A percentile compares a stretch with the other conserved stretches of the same genome.
Evolutionary conservation across 2,113 vertebrate species (phyloP).

Genomic region (Salvelinus namaycush): DNA sequence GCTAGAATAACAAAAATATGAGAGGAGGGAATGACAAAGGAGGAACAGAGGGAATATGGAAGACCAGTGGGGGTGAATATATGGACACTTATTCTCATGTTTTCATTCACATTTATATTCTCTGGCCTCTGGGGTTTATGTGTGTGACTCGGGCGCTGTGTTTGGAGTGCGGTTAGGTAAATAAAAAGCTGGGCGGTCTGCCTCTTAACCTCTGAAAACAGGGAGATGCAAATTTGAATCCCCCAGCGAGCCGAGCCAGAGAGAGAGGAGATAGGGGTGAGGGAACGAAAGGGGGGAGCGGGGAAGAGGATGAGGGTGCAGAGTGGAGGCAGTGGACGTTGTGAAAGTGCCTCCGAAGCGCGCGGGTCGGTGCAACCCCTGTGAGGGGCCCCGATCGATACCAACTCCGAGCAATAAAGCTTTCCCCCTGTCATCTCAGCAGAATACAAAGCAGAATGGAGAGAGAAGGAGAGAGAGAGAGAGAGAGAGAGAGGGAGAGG

Average conservation of each 20-base stretch:
- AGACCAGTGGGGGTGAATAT: neutral
- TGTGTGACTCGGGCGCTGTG: conserved; percentile 14
- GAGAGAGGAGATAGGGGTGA: conserved; percentile 16
- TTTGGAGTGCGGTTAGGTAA: conserved; percentile 36
- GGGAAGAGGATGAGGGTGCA: conserved; percentile 5
- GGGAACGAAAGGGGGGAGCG: neutral
- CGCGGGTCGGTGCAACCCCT: conserved; percentile 70
- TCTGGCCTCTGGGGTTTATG: conserved; percentile 3
- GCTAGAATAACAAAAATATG: neutral
- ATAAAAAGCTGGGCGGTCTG: conserved; percentile 36
- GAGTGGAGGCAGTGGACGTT: conserved; percentile 45
- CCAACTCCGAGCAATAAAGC: conserved; percentile 84
- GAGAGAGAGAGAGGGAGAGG: conserved; percentile 36
- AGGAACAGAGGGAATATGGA: neutral
- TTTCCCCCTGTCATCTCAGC: conserved; percentile 73
- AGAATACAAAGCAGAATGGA: conserved; percentile 66
- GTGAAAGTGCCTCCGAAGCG: conserved; percentile 69
- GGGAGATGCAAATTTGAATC: conserved; percentile 40
- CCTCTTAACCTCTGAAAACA: conserved; percentile 52
- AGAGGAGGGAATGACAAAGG: neutral
- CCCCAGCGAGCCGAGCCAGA: conserved; percentile 8
- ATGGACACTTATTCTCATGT: conserved; percentile 6
- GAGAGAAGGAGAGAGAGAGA: conserved; percentile 31
- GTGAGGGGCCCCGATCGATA: conserved; percentile 81
- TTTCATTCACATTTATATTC: neutral